A percentile compares a stretch with the other conserved stretches of the same genome.
Evolutionary conservation across 35 echinoderm and acorn worm species (phyloP).

Genomic region (Hemicentrotus pulcherrimus): DNA sequence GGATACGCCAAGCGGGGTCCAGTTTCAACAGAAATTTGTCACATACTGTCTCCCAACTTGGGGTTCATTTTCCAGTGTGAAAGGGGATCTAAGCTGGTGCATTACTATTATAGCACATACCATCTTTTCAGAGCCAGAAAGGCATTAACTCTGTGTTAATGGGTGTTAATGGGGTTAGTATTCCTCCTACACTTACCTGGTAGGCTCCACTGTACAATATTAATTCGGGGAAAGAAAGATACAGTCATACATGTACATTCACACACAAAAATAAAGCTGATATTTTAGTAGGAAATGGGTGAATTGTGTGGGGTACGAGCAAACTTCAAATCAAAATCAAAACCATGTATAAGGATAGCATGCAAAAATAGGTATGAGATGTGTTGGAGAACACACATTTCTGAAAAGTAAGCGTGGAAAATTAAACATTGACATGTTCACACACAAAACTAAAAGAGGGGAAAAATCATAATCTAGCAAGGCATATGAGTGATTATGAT

Average conservation of each 20-base stretch:
- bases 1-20: too few species aligned
- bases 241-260: not conserved
- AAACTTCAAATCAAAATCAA: not conserved
- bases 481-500: slow-evolving; percentile 20
- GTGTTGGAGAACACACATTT: not conserved
- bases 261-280: slow-evolving; percentile 12
- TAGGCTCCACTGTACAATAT: not conserved
- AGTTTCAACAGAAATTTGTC: too few species aligned
- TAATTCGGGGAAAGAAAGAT: not conserved
- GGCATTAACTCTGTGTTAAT: too few species aligned
- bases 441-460: not conserved
- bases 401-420: slow-evolving; percentile 2
- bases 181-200: not conserved
- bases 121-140: too few species aligned
- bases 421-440: not conserved
- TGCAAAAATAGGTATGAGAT: not conserved
- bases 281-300: not conserved
- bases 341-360: not conserved
- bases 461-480: not conserved
- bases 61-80: too few species aligned
- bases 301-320: not conserved
- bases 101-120: too few species aligned
- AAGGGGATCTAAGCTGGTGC: too few species aligned
- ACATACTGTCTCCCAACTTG: too few species aligned
- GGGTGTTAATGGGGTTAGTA: not conserved